A percentile compares a stretch with the other conserved stretches of the same genome.
These are phyloP conservation scores for Rhaphigaster nebulosa DNA, from an alignment of 2,888 invertebrate species.

Conservation along the genomic window DNA sequence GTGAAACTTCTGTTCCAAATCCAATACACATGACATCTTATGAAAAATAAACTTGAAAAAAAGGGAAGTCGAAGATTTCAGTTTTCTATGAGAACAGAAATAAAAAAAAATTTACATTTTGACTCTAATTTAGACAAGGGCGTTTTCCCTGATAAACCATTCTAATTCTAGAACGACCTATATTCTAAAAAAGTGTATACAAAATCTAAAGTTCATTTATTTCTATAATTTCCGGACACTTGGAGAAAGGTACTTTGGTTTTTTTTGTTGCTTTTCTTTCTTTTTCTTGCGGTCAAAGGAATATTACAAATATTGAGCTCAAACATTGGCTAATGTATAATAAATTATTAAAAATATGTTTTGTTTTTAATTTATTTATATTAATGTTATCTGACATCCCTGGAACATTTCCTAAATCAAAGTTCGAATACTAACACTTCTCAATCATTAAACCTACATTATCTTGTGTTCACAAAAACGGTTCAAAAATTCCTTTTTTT, in stretches of 20 bases:
- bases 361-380: slow-evolving; percentile 55
- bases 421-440: slow-evolving; percentile 51
- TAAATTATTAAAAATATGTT: slow-evolving; percentile 56
- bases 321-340: slow-evolving; percentile 58
- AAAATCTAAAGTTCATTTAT: slow-evolving; percentile 60
- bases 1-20: slow-evolving; percentile 32
- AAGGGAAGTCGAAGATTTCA: background rate
- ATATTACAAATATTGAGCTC: slow-evolving; percentile 60
- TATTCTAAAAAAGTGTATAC: slow-evolving; percentile 56
- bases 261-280: background rate
- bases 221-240: slow-evolving; percentile 54
- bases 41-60: background rate
- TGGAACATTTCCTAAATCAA: slow-evolving; percentile 57
- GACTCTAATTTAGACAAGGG: slow-evolving; percentile 48
- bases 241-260: slow-evolving; percentile 59
- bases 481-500: slow-evolving; percentile 50
- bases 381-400: slow-evolving; percentile 56
- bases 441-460: slow-evolving; percentile 42
- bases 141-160: slow-evolving; percentile 56
- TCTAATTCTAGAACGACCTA: slow-evolving; percentile 57
- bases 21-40: slow-evolving; percentile 17
- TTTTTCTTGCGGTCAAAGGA: slow-evolving; percentile 55
- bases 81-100: slow-evolving; percentile 43
- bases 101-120: slow-evolving; percentile 56
- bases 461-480: slow-evolving; percentile 50